A percentile compares a stretch with the other conserved stretches of the same genome.
Conservation (phyloP, 2,888 invertebrate species). For the Tuta absoluta region DNA sequence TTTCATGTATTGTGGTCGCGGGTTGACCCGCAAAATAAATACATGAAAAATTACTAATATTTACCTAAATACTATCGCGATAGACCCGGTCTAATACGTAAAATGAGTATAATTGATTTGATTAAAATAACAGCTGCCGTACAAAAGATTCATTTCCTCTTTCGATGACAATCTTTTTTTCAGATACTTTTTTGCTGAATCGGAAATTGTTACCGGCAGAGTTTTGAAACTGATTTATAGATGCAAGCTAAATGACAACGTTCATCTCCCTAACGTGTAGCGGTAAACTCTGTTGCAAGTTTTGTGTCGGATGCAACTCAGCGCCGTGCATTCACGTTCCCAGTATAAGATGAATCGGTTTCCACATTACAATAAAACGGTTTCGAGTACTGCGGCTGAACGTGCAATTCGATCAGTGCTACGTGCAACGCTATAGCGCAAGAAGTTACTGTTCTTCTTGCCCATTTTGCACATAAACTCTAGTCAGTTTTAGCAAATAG, state of each 20-base stretch:
- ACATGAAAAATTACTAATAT: too few species aligned
- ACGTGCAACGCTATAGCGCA: background rate
- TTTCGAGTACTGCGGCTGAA: conserved; percentile 40
- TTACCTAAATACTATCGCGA: too few species aligned
- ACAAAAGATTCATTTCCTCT: background rate
- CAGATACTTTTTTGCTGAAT: too few species aligned
- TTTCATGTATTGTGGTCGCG: too few species aligned
- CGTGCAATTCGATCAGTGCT: conserved; percentile 35
- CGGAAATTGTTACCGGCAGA: too few species aligned
- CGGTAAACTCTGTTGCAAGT: background rate
- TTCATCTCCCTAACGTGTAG: background rate
- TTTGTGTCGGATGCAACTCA: conserved; percentile 9
- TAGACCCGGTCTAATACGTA: too few species aligned
- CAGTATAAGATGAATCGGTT: conserved; percentile 43
- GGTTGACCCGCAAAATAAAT: too few species aligned
- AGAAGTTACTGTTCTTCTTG: background rate
- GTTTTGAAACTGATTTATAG: background rate
- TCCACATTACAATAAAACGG: conserved; percentile 44
- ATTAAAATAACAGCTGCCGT: background rate
- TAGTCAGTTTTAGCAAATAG: background rate
- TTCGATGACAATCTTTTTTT: background rate
- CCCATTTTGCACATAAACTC: background rate
- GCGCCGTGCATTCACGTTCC: conserved; percentile 21
- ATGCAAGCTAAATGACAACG: background rate
- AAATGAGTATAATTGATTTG: too few species aligned